phyloP scores from a whole-genome alignment of 2,797 vertebrate genomes.

The Anguilla anguilla region DNA sequence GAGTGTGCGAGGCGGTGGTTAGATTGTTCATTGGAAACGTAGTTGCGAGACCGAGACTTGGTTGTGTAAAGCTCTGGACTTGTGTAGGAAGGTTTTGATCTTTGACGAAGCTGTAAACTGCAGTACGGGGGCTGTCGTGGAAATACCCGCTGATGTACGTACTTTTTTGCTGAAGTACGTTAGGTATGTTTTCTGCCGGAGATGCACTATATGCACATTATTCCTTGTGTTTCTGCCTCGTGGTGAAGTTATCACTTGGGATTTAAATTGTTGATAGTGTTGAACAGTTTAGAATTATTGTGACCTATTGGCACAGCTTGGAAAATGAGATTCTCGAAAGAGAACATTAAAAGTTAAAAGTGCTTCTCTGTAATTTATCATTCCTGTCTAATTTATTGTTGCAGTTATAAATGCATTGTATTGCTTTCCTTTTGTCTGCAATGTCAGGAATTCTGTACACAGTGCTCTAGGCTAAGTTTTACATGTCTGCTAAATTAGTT shows the following conservation, averaged over 20 bases:
- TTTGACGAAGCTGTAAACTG: conserved; percentile 70
- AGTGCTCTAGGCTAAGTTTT: neutral
- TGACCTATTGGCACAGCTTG: neutral
- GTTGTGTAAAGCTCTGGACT: conserved; percentile 64
- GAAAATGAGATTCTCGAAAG: neutral
- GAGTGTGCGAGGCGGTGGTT: conserved; percentile 63
- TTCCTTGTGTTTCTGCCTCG: neutral
- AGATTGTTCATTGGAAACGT: conserved; percentile 67
- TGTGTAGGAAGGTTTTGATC: conserved; percentile 75
- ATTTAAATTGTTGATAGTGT: neutral
- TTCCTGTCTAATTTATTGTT: neutral
- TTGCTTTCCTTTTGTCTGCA: neutral
- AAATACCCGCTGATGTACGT: conserved; percentile 70
- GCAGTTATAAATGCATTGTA: neutral
- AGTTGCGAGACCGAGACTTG: conserved; percentile 73
- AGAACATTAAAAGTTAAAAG: neutral
- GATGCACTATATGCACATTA: neutral
- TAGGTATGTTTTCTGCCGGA: neutral
- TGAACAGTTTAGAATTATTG: neutral
- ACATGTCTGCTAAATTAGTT: neutral
- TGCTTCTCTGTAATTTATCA: neutral
- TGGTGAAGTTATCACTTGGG: neutral
- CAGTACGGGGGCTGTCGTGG: conserved; percentile 72
- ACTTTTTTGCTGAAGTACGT: neutral
- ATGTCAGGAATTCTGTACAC: neutral